Base-by-base conservation (phyloP, 1,140 invertebrate species). In the Wiebesia pumilae region DNA sequence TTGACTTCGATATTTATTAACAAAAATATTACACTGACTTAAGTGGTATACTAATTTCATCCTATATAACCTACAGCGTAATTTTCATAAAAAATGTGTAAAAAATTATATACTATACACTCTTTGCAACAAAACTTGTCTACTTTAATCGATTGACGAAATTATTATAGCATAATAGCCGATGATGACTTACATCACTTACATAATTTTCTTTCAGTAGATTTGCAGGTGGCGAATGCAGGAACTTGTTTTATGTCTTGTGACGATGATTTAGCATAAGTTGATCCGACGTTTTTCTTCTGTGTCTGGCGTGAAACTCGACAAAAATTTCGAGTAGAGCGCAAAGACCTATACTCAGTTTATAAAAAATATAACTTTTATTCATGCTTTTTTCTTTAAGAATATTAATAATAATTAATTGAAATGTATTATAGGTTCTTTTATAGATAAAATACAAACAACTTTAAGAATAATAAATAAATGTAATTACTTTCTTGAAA, bases 121-220 rank as follows among this genome's bases (percentile, higher is more conserved):
- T n/a, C n/a, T n/a, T n/a, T n/a, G n/a, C 14, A 47, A 47, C 43
- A 47, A 47, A 47, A 47, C 14, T 47, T 47, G 14, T 47, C 14
- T 47, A 47, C 6, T 47, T 7, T 47, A 47, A 54, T 16, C 19
- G 19, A 54, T 16, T 19, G 3, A 54, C 19, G 19, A 19, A 54
- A 54, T 54, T 54, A 16, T 54, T 54, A 54, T 54, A 16, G 10
- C 7, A 12, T 14, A 12, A 3, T 16, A 77, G 14, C 30, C 33
- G 75, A 12, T 69, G 75, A 43, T 35, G 75, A 93, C 92, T 93
- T 93, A 92, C 91, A 90, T 92, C 90, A 93, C 93, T 93, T 92
- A 92, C 91, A 91, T 92, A 91, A 93, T 92, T 92, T 92, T 87
- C 89, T 82, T 79, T 90, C 77, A 40, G 82, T 30, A 78, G 65